Conservation (phyloP, 2,888 invertebrate species). For the Celastrina argiolus region DNA sequence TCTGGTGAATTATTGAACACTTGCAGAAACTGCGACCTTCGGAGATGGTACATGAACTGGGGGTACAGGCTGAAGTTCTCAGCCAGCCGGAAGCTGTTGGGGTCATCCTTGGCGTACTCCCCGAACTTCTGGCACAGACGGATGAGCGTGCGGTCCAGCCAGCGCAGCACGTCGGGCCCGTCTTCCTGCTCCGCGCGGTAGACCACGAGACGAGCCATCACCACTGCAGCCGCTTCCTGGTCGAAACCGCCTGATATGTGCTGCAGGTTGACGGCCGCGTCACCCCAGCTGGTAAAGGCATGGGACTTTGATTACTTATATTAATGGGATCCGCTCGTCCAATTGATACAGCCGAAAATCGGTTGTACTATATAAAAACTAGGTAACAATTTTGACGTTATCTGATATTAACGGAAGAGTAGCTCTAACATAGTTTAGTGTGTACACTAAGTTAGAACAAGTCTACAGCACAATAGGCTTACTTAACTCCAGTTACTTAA, state of each 20-base stretch:
- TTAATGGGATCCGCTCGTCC: too few relatives aligned
- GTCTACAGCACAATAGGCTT: too few relatives aligned
- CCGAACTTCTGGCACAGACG: slow-evolving; percentile 99
- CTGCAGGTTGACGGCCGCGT: slow-evolving; percentile 91
- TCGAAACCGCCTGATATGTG: slow-evolving; percentile 97
- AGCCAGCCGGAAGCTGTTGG: slow-evolving; percentile 95
- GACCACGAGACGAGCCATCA: slow-evolving; percentile 97
- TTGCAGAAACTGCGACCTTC: slow-evolving; percentile 98
- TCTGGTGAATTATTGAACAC: slow-evolving; percentile 99
- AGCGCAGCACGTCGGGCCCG: slow-evolving; percentile 97
- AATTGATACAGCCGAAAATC: too few relatives aligned
- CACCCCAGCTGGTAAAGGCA: slow-evolving; percentile 89
- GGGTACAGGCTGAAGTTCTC: slow-evolving; percentile 99
- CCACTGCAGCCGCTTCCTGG: slow-evolving; percentile 98
- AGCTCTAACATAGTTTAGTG: too few relatives aligned
- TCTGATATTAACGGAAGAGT: too few relatives aligned
- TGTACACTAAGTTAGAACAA: too few relatives aligned
- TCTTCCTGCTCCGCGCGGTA: slow-evolving; percentile 97
- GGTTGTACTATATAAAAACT: too few relatives aligned
- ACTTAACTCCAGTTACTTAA: too few relatives aligned
- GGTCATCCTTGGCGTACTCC: slow-evolving; percentile 98
- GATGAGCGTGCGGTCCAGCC: slow-evolving; percentile 99
- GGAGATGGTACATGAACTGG: slow-evolving; percentile 99
- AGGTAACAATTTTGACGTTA: too few relatives aligned
- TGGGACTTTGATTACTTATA: background rate